Evolutionary conservation across 2,797 vertebrate species (phyloP).

Genomic region (Enteromius mattozi): DNA sequence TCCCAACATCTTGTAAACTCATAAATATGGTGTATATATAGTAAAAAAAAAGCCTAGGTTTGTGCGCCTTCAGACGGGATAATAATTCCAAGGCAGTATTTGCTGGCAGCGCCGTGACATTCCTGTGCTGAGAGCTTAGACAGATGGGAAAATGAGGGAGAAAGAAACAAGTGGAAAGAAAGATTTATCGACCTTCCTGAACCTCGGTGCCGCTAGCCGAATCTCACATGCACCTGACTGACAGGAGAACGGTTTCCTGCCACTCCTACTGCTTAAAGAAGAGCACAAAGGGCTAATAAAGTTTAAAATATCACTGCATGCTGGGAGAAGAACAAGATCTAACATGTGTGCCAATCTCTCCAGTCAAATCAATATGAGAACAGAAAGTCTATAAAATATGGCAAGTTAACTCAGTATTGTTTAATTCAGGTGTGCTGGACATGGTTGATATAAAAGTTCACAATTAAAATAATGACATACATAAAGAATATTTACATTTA

Average conservation of each 20-base stretch:
- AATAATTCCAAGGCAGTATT: constrained; percentile 33
- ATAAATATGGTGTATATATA: not conserved
- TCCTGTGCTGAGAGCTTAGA: constrained; percentile 40
- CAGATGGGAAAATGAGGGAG: constrained; percentile 26
- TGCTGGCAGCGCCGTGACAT: constrained; percentile 34
- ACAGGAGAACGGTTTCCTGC: not conserved
- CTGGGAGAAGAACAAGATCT: not conserved
- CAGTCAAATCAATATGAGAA: constrained; percentile 9
- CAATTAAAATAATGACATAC: constrained; percentile 22
- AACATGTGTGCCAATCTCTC: not conserved
- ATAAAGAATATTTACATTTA: constrained; percentile 46
- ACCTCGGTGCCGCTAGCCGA: not conserved
- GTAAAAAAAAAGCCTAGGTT: not conserved
- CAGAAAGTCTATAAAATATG: not conserved
- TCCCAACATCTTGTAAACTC: not conserved
- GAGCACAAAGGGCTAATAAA: constrained; percentile 16
- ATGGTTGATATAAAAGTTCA: constrained; percentile 32
- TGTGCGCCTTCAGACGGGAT: not conserved
- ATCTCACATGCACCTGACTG: constrained; percentile 25
- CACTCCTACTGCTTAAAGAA: constrained; percentile 26
- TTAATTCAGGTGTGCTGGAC: constrained; percentile 51
- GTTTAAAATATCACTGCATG: not conserved
- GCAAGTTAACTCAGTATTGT: not conserved
- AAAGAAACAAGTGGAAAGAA: constrained; percentile 30
- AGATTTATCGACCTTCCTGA: constrained; percentile 44